These are phyloP conservation scores for Cyprinodon tularosa DNA, from an alignment of 2,113 vertebrate species.

Conservation along the genomic window DNA sequence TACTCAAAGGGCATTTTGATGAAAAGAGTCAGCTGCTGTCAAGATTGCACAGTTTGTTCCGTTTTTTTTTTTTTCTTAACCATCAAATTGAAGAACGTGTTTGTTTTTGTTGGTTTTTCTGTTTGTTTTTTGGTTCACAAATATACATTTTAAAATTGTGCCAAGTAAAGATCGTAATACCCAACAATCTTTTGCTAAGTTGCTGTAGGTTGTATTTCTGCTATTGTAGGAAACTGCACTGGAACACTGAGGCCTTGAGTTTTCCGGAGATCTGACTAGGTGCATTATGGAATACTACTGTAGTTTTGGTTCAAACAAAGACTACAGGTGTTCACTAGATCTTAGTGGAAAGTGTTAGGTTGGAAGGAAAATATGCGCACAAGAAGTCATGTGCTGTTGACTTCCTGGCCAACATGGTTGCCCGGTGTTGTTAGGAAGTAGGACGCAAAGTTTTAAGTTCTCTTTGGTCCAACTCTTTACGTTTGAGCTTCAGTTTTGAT, in stretches of 20 bases:
- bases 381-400: conserved; percentile 27
- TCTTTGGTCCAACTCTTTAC: conserved; percentile 28
- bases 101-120: background rate
- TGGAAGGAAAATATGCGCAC: conserved; percentile 22
- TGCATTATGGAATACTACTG: conserved; percentile 2
- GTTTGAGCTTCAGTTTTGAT: conserved; percentile 3
- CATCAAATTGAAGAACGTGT: conserved; percentile 47
- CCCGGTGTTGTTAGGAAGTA: conserved; percentile 57
- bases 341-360: conserved; percentile 17
- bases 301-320: conserved; percentile 5
- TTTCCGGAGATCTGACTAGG: conserved; percentile 12
- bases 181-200: conserved; percentile 22
- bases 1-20: conserved; percentile 74
- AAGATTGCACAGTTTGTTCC: conserved; percentile 39
- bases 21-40: conserved; percentile 59
- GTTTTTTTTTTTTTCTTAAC: conserved; percentile 24
- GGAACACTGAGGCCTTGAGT: conserved; percentile 46
- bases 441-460: conserved; percentile 13
- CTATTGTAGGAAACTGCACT: conserved; percentile 39
- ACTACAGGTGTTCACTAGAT: background rate
- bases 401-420: conserved; percentile 30
- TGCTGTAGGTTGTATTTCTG: conserved; percentile 41
- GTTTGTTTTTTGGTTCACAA: no score
- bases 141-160: conserved; percentile 61
- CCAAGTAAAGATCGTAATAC: conserved; percentile 58